Evolutionary conservation across 2,888 invertebrate species (phyloP).

Genomic region (Craniophora ligustri): DNA sequence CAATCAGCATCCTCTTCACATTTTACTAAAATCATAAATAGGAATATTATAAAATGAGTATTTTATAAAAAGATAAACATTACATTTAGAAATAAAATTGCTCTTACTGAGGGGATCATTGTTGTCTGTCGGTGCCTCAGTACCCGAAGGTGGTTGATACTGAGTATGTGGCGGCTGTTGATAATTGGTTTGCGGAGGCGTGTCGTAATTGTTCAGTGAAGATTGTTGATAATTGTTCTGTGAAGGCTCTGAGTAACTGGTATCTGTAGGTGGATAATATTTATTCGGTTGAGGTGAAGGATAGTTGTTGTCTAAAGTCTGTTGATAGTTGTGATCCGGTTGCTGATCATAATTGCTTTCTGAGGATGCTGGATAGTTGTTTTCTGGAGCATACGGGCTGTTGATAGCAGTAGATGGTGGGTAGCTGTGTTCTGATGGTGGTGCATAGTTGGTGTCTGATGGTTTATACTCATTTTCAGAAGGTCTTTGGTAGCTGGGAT

Average conservation of each 20-base stretch:
- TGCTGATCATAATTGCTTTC: slow-evolving; percentile 26
- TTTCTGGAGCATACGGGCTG: slow-evolving; percentile 6
- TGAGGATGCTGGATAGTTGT: slow-evolving; percentile 16
- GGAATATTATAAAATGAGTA: slow-evolving; percentile 8
- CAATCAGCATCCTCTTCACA: slow-evolving; percentile 94
- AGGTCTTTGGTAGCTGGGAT: slow-evolving; percentile 20
- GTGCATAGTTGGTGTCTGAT: slow-evolving; percentile 16
- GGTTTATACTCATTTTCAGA: slow-evolving; percentile 9
- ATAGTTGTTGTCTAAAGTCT: slow-evolving; percentile 41
- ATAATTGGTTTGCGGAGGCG: slow-evolving; percentile 16
- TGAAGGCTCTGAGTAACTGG: slow-evolving; percentile 11
- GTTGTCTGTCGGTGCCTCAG: slow-evolving; percentile 34
- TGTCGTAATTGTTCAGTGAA: slow-evolving; percentile 14
- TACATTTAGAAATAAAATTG: not conserved
- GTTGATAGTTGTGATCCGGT: slow-evolving; percentile 37
- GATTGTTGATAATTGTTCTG: slow-evolving; percentile 20
- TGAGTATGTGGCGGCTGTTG: slow-evolving; percentile 22
- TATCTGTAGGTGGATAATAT: slow-evolving; percentile 34
- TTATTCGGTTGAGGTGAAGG: slow-evolving; percentile 37
- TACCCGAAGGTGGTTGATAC: slow-evolving; percentile 14
- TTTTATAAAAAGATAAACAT: too few relatives aligned
- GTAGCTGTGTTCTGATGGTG: slow-evolving; percentile 19
- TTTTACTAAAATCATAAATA: slow-evolving; percentile 86
- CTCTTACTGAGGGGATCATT: slow-evolving; percentile 70
- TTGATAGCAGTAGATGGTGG: slow-evolving; percentile 11